Conservation (phyloP, 2,797 vertebrate genomes). For the Catostomus latipinnis region DNA sequence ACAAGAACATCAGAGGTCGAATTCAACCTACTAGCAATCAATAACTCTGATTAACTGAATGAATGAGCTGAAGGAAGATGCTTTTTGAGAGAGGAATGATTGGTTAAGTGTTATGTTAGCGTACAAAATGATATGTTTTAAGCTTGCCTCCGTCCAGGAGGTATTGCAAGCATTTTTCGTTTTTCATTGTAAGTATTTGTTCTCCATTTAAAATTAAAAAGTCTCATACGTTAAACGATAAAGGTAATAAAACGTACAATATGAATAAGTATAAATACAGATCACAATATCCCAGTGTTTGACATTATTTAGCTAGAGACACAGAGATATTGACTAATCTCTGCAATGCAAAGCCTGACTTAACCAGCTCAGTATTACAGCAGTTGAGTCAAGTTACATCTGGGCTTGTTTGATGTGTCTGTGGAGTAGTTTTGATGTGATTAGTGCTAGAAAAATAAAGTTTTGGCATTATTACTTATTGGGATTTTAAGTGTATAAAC, state of each 20-base stretch:
- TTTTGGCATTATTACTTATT: slow-evolving; percentile 22
- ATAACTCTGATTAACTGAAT: slow-evolving; percentile 27
- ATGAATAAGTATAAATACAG: slow-evolving; percentile 7
- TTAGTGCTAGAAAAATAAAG: not conserved
- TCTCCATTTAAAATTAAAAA: slow-evolving; percentile 9
- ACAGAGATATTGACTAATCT: slow-evolving; percentile 22
- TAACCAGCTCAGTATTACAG: slow-evolving; percentile 15
- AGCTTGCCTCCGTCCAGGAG: not conserved
- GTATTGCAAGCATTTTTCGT: too few relatives aligned
- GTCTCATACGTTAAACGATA: not conserved
- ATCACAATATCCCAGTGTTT: slow-evolving; percentile 3
- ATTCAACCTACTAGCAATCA: slow-evolving; percentile 4
- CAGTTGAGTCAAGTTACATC: slow-evolving; percentile 15
- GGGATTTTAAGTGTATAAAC: slow-evolving; percentile 8
- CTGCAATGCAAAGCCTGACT: slow-evolving; percentile 20
- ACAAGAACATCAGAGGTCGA: slow-evolving; percentile 24
- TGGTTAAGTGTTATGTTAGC: not conserved
- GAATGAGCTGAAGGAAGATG: not conserved
- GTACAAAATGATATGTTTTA: not conserved
- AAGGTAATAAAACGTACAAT: slow-evolving; percentile 16
- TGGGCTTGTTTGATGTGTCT: slow-evolving; percentile 38
- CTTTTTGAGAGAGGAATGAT: not conserved
- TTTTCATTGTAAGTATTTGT: not conserved
- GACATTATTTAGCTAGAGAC: slow-evolving; percentile 32
- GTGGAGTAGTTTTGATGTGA: slow-evolving; percentile 15